These are phyloP conservation scores for Dryocosmus kuriphilus DNA, from an alignment of 2,888 invertebrate genomes.

Conservation along the genomic window DNA sequence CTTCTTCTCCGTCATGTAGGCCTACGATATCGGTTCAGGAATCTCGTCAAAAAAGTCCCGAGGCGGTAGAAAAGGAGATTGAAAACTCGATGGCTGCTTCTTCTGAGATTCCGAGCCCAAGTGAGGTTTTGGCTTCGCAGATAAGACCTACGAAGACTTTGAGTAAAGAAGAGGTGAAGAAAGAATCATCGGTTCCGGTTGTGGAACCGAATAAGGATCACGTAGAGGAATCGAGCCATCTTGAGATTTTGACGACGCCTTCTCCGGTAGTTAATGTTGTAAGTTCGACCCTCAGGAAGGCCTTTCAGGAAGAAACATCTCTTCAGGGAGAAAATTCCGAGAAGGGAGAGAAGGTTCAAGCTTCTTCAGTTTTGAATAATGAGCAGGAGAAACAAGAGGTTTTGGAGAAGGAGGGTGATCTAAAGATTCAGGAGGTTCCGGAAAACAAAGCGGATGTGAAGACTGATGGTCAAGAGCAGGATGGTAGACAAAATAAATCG, in stretches of 20 bases:
- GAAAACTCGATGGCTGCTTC: slow-evolving; percentile 25
- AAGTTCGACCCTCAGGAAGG: slow-evolving; percentile 51
- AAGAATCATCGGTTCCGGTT: slow-evolving; percentile 61
- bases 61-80: background rate
- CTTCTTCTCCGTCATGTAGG: background rate
- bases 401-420: slow-evolving; percentile 41
- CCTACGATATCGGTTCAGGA: background rate
- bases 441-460: slow-evolving; percentile 49
- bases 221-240: slow-evolving; percentile 59
- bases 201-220: slow-evolving; percentile 65
- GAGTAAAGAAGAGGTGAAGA: slow-evolving; percentile 62
- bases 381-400: slow-evolving; percentile 36
- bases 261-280: slow-evolving; percentile 56
- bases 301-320: slow-evolving; percentile 57
- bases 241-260: slow-evolving; percentile 61
- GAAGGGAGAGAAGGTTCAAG: slow-evolving; percentile 30
- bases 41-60: slow-evolving; percentile 24
- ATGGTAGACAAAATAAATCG: slow-evolving; percentile 45
- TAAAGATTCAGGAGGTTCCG: slow-evolving; percentile 27
- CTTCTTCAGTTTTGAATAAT: slow-evolving; percentile 37
- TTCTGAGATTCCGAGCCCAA: slow-evolving; percentile 50
- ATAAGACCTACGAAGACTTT: slow-evolving; percentile 70
- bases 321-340: slow-evolving; percentile 48
- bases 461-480: slow-evolving; percentile 60
- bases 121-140: slow-evolving; percentile 70